Conservation (phyloP, 1,140 invertebrate species). For the Triops longicaudatus region DNA sequence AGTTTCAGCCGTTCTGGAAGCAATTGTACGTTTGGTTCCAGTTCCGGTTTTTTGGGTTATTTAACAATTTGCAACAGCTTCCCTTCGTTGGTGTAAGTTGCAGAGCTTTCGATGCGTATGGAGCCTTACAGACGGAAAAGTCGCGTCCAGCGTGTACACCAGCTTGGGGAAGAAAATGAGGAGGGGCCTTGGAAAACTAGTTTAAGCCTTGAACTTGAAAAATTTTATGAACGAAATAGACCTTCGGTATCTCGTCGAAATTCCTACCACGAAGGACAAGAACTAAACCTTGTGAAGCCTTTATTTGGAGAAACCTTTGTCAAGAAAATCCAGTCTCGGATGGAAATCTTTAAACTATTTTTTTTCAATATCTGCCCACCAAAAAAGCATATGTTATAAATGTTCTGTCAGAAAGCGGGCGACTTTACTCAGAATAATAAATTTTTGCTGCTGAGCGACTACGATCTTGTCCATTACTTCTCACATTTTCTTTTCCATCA, state of each 20-base stretch:
- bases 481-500: too few relatives aligned
- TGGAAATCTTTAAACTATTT: too few relatives aligned
- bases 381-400: too few relatives aligned
- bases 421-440: too few relatives aligned
- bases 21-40: not conserved
- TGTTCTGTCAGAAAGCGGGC: too few relatives aligned
- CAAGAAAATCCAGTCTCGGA: too few relatives aligned
- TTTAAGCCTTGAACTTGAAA: conserved; percentile 10
- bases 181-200: not conserved
- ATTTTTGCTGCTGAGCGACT: too few relatives aligned
- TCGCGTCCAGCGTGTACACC: not conserved
- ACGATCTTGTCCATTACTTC: too few relatives aligned
- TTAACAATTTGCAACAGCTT: not conserved
- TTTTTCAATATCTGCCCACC: too few relatives aligned
- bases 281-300: not conserved
- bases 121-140: not conserved
- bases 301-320: not conserved
- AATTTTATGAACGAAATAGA: not conserved
- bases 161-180: not conserved
- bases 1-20: not conserved
- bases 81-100: not conserved
- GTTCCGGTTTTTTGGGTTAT: not conserved
- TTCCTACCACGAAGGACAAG: not conserved
- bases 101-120: not conserved
- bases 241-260: not conserved